Evolutionary conservation across 2,888 invertebrate species (phyloP), one percentile per base, ranked within the genome.

Genomic region (Bellardia pandia): DNA sequence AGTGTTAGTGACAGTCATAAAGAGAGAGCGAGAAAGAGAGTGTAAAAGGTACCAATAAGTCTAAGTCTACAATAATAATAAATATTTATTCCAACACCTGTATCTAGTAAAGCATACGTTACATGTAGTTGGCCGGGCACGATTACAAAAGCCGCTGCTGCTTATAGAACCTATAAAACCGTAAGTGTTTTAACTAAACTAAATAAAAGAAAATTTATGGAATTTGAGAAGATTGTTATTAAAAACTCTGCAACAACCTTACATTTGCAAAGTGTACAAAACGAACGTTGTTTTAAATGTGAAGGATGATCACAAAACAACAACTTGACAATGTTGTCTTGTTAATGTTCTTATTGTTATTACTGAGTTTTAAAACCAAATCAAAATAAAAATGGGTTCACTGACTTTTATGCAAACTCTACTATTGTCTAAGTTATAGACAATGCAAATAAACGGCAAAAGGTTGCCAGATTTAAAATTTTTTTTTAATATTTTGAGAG

Each of bases 261-360:
- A 14, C 33, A 68, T 30, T 11, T 40, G 5, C 42, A 53, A 62
- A 81, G 33, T 56, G 56, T 58, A 81, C 45, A 33, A 72, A 23
- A 56, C 3, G 45, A 51, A 72, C 30, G 62, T 62, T 78, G 71
- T 69, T 75, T 42, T 69, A 37, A 68, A 74, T 71, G 60, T 77
- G 77, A 83, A 66, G 79, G 60, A 76, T 83, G 78, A 71, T 76
- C 64, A 62, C 75, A 76, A 83, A 83, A 71, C 23, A 78, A 60
- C 64, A 81, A 66, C 71, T 78, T 82, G 77, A 82, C 82, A 78
- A 51, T 42, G 58, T 77, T 76, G 45, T 42, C 40, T 42, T 51
- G 60, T 76, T 75, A 23, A 40, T 58, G 58, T 68, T 71, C 11
- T 71, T 42, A 5, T 68, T 53, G 42, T 76, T 77, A 14, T 14